Evolutionary conservation across 2,113 vertebrate genomes (phyloP).

Genomic region (Barbus barbus): DNA sequence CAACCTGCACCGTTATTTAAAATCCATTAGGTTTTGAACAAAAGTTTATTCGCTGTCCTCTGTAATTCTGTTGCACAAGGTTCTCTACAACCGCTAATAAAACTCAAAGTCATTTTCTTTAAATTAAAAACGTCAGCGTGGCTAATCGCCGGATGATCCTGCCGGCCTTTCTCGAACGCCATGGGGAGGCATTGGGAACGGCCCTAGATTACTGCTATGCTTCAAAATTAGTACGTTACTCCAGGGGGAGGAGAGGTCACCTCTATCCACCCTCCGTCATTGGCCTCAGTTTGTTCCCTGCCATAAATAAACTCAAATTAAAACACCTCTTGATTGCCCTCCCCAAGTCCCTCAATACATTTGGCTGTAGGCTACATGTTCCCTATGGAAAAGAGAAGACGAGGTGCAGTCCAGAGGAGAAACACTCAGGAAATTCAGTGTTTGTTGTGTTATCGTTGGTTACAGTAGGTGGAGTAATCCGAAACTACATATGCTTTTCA

Average conservation of each 20-base stretch:
- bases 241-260: conserved; percentile 64
- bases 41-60: neutral
- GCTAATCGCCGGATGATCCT: conserved; percentile 48
- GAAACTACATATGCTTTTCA: neutral
- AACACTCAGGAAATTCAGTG: neutral
- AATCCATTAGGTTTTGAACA: neutral
- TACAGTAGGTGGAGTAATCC: neutral
- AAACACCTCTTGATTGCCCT: conserved; percentile 58
- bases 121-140: conserved; percentile 21
- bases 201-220: conserved; percentile 56
- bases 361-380: conserved; percentile 50
- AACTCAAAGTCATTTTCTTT: neutral
- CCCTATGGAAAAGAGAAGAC: neutral
- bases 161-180: neutral
- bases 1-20: neutral
- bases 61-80: neutral
- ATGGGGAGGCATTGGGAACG: conserved; percentile 34
- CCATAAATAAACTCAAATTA: conserved; percentile 59
- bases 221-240: conserved; percentile 65
- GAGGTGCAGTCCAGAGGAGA: conserved; percentile 30
- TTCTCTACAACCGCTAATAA: too few species aligned
- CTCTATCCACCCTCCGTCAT: conserved; percentile 51
- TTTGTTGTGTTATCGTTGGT: neutral
- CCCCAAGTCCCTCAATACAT: conserved; percentile 66
- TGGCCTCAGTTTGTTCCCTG: conserved; percentile 51